These are phyloP conservation scores for Drosophila nigritarsus DNA, from an alignment of 2,888 invertebrate species.

Conservation along the genomic window DNA sequence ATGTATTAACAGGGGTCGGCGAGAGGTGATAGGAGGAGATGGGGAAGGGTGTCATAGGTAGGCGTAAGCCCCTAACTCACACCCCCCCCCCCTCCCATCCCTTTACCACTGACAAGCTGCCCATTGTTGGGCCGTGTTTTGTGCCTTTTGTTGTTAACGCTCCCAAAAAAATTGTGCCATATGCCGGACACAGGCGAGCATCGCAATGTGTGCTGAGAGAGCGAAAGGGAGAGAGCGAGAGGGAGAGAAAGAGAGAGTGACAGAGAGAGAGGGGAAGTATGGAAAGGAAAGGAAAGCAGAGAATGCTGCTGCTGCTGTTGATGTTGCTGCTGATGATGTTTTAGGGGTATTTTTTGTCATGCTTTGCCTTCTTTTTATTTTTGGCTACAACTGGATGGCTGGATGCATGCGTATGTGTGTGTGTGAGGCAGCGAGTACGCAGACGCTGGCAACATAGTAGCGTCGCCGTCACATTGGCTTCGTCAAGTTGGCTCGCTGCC, in stretches of 20 bases:
- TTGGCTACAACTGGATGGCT: conserved; percentile 42
- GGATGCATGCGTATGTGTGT: neutral
- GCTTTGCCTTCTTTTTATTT: conserved; percentile 11
- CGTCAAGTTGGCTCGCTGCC: conserved; percentile 62
- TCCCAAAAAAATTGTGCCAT: conserved; percentile 74
- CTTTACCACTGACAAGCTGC: conserved; percentile 20
- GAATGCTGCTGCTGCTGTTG: conserved; percentile 1
- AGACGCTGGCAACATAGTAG: conserved; percentile 48
- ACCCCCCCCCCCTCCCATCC: neutral
- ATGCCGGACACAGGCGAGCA: conserved; percentile 66
- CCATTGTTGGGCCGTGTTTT: conserved; percentile 64
- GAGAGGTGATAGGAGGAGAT: neutral
- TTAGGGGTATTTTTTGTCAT: conserved; percentile 14
- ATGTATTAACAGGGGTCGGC: conserved; percentile 23
- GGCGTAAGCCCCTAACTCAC: neutral
- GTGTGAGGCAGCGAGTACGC: conserved; percentile 43
- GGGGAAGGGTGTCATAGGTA: neutral
- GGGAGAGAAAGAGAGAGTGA: neutral
- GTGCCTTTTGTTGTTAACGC: conserved; percentile 71
- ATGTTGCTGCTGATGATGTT: neutral
- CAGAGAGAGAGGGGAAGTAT: conserved; percentile 6
- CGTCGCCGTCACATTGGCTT: conserved; percentile 67
- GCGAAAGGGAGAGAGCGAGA: conserved; percentile 19
- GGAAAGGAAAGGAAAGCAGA: conserved; percentile 4
- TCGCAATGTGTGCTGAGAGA: conserved; percentile 58